These are phyloP conservation scores for Danio jaintianensis DNA, from an alignment of 2,797 vertebrate species.

Conservation along the genomic window DNA sequence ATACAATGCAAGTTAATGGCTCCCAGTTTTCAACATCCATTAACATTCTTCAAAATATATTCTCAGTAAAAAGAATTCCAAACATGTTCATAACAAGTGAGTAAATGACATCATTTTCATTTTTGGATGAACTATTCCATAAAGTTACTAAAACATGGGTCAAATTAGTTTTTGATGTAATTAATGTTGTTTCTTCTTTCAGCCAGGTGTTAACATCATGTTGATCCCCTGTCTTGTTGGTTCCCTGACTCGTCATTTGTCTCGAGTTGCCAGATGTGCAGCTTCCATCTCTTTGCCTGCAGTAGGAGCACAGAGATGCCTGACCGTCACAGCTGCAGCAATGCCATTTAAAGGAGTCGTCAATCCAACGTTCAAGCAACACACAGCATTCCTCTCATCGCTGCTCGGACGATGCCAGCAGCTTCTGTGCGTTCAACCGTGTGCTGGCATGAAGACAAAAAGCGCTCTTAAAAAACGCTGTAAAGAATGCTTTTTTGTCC, in stretches of 20 bases:
- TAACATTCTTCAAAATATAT: too few relatives aligned
- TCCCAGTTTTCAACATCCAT: too few relatives aligned
- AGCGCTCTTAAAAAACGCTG: slow-evolving; percentile 82
- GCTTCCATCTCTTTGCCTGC: slow-evolving; percentile 56
- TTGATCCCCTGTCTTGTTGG: slow-evolving; percentile 70
- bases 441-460: slow-evolving; percentile 87
- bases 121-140: too few relatives aligned
- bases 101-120: too few relatives aligned
- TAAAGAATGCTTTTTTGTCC: slow-evolving; percentile 89
- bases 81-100: too few relatives aligned
- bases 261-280: slow-evolving; percentile 56
- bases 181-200: slow-evolving; percentile 2
- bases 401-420: slow-evolving; percentile 66
- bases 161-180: too few relatives aligned
- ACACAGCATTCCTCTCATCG: slow-evolving; percentile 36
- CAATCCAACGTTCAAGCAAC: background rate
- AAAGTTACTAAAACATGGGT: too few relatives aligned
- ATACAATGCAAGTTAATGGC: too few relatives aligned
- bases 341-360: slow-evolving; percentile 13
- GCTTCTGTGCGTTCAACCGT: slow-evolving; percentile 64
- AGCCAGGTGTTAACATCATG: slow-evolving; percentile 72
- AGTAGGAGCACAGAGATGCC: slow-evolving; percentile 62
- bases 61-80: too few relatives aligned
- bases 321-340: slow-evolving; percentile 52
- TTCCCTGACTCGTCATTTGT: slow-evolving; percentile 68